These are phyloP conservation scores for Spatulosminthurus flaviceps DNA, from an alignment of 2,888 invertebrate species.

Conservation along the genomic window DNA sequence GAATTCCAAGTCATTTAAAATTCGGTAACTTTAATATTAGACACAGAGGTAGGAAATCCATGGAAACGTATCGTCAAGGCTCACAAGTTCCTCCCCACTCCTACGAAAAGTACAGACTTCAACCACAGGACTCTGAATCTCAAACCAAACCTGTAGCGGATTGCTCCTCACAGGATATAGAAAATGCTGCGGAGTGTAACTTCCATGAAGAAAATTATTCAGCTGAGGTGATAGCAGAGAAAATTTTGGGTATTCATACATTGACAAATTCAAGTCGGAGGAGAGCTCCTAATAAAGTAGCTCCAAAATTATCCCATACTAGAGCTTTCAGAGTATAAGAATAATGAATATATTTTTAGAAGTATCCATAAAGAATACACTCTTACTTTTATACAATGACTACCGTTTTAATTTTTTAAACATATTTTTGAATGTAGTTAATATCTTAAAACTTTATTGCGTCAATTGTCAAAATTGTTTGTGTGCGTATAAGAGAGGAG, in stretches of 20 bases:
- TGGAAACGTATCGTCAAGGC: neutral
- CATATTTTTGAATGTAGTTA: neutral
- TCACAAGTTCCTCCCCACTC: neutral
- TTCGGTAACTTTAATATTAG: slow-evolving; percentile 41
- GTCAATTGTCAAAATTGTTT: too few species aligned
- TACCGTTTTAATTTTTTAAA: neutral
- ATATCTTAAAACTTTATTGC: too few species aligned
- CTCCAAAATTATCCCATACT: slow-evolving; percentile 19
- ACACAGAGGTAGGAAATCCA: neutral
- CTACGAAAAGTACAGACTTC: neutral
- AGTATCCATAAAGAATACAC: neutral
- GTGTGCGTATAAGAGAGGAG: too few species aligned
- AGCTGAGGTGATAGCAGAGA: slow-evolving; percentile 19
- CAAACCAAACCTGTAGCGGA: neutral
- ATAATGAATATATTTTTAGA: neutral
- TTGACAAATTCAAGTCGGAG: neutral
- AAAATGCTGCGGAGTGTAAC: neutral
- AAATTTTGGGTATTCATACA: slow-evolving; percentile 37
- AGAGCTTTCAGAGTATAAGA: slow-evolving; percentile 33
- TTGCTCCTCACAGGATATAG: neutral
- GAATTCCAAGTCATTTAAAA: slow-evolving; percentile 46
- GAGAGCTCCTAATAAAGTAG: neutral
- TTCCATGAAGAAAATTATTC: slow-evolving; percentile 23
- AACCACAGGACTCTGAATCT: neutral
- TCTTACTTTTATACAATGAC: neutral